A percentile compares a stretch with the other conserved stretches of the same genome.
These are phyloP conservation scores for Platyscapa corneri DNA, from an alignment of 1,140 invertebrate species.

Conservation along the genomic window DNA sequence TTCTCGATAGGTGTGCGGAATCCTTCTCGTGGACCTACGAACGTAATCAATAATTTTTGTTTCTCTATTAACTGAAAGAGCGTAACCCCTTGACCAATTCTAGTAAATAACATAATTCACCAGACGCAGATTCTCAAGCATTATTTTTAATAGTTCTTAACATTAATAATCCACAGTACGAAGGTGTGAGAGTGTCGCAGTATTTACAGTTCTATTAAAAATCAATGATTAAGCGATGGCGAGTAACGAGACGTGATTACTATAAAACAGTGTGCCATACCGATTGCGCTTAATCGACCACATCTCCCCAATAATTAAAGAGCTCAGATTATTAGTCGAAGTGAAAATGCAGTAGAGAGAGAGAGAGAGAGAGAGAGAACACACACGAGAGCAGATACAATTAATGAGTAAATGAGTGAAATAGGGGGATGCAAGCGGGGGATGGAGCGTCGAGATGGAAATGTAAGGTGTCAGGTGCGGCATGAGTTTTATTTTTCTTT, in stretches of 20 bases:
- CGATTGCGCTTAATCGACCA: not conserved
- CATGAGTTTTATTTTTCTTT: conserved; percentile 16
- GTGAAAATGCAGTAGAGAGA: conserved; percentile 27
- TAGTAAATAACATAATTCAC: too few relatives aligned
- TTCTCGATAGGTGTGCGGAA: not conserved
- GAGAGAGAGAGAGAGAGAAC: conserved; percentile 43
- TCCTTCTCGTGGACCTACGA: not conserved
- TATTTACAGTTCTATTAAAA: not conserved
- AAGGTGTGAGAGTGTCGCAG: not conserved
- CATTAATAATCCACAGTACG: not conserved
- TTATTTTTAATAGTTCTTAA: not conserved
- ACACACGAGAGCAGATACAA: conserved; percentile 7
- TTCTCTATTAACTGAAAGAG: not conserved
- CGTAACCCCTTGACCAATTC: not conserved
- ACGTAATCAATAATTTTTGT: not conserved
- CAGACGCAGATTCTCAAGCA: too few relatives aligned
- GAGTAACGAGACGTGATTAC: not conserved
- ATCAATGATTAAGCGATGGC: not conserved
- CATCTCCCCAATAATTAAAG: conserved; percentile 7
- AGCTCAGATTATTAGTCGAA: conserved; percentile 32
- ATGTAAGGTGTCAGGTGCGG: not conserved
- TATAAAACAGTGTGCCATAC: not conserved
- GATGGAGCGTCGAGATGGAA: conserved; percentile 1
- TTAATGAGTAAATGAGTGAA: not conserved
- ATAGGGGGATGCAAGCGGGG: conserved; percentile 27